phyloP scores from a whole-genome alignment of 2,888 invertebrate genomes.

The Plebejus argus region DNA sequence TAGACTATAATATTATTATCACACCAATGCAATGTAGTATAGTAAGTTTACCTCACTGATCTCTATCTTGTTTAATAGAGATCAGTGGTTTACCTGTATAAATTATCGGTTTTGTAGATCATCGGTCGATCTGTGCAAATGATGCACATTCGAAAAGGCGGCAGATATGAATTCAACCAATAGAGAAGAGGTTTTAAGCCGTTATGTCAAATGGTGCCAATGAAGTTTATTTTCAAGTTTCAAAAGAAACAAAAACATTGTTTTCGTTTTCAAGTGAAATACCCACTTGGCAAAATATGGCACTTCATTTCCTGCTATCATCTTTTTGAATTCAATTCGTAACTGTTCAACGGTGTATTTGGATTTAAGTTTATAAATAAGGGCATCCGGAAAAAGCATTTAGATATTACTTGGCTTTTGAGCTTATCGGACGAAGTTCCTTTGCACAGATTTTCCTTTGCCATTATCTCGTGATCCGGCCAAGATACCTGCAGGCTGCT shows the following conservation, averaged over 20 bases:
- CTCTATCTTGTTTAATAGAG: too few species aligned
- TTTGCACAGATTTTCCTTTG: background rate
- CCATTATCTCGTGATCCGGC: background rate
- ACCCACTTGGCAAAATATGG: too few species aligned
- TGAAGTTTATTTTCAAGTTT: constrained; percentile 40
- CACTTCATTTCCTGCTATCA: constrained; percentile 57
- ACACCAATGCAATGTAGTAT: too few species aligned
- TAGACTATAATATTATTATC: too few species aligned
- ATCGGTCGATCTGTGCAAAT: constrained; percentile 41
- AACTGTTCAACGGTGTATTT: constrained; percentile 61
- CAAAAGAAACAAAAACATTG: constrained; percentile 40
- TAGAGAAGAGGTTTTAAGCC: constrained; percentile 49
- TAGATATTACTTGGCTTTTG: constrained; percentile 53
- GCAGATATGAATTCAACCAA: constrained; percentile 66
- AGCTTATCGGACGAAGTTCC: constrained; percentile 51
- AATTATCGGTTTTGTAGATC: constrained; percentile 39
- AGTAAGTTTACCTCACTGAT: too few species aligned
- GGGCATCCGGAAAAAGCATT: constrained; percentile 50
- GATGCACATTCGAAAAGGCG: constrained; percentile 52
- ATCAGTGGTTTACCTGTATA: too few species aligned
- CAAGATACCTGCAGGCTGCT: background rate
- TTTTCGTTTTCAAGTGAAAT: constrained; percentile 39
- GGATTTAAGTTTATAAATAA: constrained; percentile 39
- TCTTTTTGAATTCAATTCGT: constrained; percentile 57
- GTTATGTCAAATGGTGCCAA: constrained; percentile 58